Percentiles rank a stretch among this genome's conserved stretches.
phyloP scores from a whole-genome alignment of 1,140 invertebrate genomes.

The Ladona fulva region DNA sequence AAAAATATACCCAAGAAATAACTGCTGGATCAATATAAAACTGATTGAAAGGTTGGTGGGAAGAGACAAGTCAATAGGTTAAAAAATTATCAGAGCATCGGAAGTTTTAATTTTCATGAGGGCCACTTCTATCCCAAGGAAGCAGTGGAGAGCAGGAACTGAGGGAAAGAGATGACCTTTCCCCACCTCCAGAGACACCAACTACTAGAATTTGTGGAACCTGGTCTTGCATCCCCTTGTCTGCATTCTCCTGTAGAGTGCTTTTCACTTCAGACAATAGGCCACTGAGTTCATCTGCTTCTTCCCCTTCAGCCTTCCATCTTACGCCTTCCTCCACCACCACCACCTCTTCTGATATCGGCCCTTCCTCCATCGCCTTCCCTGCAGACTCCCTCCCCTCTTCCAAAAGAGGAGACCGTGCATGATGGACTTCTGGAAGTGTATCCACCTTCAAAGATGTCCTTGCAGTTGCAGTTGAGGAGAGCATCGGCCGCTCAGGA shows the following conservation, averaged over 20 bases:
- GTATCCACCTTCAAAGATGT: neutral
- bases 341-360: neutral
- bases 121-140: neutral
- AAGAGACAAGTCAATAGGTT: too few species aligned
- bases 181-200: neutral
- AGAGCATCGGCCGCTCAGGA: constrained; percentile 52
- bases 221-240: neutral
- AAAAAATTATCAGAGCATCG: neutral
- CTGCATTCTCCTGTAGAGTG: neutral
- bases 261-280: neutral
- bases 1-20: too few species aligned
- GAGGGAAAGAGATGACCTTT: neutral
- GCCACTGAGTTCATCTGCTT: neutral
- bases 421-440: neutral
- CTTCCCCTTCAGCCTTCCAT: neutral
- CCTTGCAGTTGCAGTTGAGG: neutral
- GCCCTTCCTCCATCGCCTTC: neutral
- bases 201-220: neutral
- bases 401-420: neutral
- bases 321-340: neutral
- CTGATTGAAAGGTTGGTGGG: too few species aligned
- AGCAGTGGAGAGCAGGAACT: neutral
- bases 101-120: neutral
- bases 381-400: neutral
- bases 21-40: too few species aligned